These are phyloP conservation scores for Euwallacea similis DNA, from an alignment of 1,140 invertebrate species.

Conservation along the genomic window DNA sequence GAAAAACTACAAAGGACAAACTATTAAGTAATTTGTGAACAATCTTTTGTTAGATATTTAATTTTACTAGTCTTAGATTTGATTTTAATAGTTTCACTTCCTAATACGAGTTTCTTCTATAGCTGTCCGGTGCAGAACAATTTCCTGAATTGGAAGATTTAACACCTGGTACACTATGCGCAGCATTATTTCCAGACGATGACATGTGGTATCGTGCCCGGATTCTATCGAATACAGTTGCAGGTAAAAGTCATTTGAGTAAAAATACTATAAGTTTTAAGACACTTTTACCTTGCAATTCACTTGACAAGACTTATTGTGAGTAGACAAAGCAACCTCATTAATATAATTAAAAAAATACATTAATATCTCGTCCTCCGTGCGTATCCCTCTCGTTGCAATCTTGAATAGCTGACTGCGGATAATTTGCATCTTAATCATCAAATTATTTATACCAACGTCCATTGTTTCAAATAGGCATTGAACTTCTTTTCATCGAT, in stretches of 20 bases:
- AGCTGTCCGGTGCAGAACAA: conserved; percentile 55
- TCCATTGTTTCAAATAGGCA: conserved; percentile 13
- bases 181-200: conserved; percentile 70
- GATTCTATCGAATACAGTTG: conserved; percentile 62
- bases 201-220: conserved; percentile 70
- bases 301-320: neutral
- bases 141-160: conserved; percentile 57
- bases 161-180: conserved; percentile 64
- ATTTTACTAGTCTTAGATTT: too few species aligned
- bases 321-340: too few species aligned
- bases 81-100: too few species aligned
- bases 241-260: conserved; percentile 42
- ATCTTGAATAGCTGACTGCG: too few species aligned
- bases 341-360: too few species aligned
- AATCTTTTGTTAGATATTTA: neutral
- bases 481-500: conserved; percentile 71
- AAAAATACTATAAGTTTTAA: too few species aligned
- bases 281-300: conserved; percentile 46
- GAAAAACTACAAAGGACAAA: too few species aligned
- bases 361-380: too few species aligned
- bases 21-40: neutral
- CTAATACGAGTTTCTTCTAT: neutral
- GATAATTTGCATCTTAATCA: too few species aligned
- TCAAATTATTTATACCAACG: too few species aligned
- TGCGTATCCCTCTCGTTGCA: too few species aligned